Evolutionary conservation across 2,113 vertebrate species (phyloP).

Genomic region (Pituophis catenifer): DNA sequence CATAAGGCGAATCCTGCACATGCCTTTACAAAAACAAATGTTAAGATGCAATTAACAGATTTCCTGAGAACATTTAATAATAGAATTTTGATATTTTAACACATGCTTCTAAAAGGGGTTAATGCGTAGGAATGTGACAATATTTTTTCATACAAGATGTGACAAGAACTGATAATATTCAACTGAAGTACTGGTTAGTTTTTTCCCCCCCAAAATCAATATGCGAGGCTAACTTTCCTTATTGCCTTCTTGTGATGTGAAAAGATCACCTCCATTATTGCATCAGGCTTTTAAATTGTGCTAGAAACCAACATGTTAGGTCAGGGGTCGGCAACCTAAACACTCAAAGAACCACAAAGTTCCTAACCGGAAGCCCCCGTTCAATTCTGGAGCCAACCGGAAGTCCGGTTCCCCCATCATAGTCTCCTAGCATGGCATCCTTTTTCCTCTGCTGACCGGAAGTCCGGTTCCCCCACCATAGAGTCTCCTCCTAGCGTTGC

Average conservation of each 20-base stretch:
- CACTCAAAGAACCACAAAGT: too few relatives aligned
- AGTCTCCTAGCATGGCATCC: too few relatives aligned
- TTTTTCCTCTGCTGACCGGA: too few relatives aligned
- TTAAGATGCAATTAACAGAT: not conserved
- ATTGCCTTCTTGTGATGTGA: not conserved
- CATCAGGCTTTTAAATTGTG: not conserved
- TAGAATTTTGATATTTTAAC: not conserved
- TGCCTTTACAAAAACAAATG: not conserved
- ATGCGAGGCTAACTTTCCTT: not conserved
- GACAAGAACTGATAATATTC: not conserved
- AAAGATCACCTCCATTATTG: not conserved
- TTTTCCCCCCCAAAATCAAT: not conserved
- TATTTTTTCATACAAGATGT: not conserved
- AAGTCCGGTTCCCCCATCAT: too few relatives aligned
- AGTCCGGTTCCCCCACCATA: too few relatives aligned
- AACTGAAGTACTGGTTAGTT: not conserved
- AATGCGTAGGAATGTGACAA: not conserved
- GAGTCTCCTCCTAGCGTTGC: too few relatives aligned
- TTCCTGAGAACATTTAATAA: not conserved
- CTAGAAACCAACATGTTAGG: not conserved
- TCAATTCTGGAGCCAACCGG: too few relatives aligned
- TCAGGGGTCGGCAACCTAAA: too few relatives aligned
- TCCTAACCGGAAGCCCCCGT: too few relatives aligned
- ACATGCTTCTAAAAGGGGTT: not conserved
- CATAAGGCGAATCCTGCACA: not conserved